These are phyloP conservation scores for Bicyclus anynana DNA, from an alignment of 1,140 invertebrate species.

Conservation along the genomic window DNA sequence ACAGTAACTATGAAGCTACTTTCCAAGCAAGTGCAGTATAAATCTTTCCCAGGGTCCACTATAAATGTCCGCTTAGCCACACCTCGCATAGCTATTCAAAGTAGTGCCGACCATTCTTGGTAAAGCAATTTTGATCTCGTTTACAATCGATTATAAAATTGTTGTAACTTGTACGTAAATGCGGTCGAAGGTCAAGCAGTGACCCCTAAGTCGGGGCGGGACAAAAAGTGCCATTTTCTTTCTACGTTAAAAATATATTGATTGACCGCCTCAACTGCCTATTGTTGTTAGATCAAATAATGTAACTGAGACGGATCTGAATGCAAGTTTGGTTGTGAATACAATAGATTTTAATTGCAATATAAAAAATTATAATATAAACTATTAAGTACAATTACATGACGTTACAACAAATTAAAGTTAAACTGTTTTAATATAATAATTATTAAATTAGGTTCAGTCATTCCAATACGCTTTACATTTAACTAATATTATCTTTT, in stretches of 20 bases:
- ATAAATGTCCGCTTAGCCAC: slow-evolving; percentile 15
- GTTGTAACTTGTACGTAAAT: slow-evolving; percentile 34
- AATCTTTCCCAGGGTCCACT: not conserved
- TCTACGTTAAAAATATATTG: slow-evolving; percentile 8
- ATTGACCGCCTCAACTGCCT: not conserved
- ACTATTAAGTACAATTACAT: not conserved
- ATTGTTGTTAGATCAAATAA: not conserved
- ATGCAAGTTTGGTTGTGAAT: not conserved
- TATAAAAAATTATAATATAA: not conserved
- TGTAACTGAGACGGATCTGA: not conserved
- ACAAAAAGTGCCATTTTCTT: slow-evolving; percentile 26
- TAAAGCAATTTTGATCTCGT: slow-evolving; percentile 33
- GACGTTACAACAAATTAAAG: not conserved
- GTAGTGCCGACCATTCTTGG: slow-evolving; percentile 12
- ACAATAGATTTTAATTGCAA: not conserved
- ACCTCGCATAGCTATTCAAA: slow-evolving; percentile 19
- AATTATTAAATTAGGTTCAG: too few species aligned
- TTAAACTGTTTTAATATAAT: too few species aligned
- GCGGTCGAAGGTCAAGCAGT: slow-evolving; percentile 30
- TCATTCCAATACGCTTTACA: too few species aligned
- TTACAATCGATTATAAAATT: slow-evolving; percentile 48
- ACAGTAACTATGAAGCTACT: too few species aligned
- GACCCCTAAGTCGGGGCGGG: slow-evolving; percentile 27
- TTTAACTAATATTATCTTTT: too few species aligned
- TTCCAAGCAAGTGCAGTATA: too few species aligned